These are phyloP conservation scores for Timandra comae DNA, from an alignment of 2,888 invertebrate genomes.

Conservation along the genomic window DNA sequence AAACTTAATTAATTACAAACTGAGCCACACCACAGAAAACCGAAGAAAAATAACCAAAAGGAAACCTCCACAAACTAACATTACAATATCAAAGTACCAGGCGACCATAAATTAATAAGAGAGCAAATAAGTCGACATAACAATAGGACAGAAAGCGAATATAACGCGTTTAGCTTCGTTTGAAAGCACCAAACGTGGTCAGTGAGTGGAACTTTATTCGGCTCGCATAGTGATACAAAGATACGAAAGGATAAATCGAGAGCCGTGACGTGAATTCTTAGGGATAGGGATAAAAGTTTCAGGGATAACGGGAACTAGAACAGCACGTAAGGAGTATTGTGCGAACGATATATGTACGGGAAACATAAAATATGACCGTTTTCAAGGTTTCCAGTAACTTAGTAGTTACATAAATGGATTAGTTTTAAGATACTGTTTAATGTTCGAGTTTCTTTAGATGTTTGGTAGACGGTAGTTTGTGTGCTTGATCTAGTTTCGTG, in stretches of 20 bases:
- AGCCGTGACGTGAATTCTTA: conserved; percentile 33
- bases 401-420: too few relatives aligned
- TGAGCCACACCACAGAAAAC: too few relatives aligned
- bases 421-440: too few relatives aligned
- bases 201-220: conserved; percentile 18
- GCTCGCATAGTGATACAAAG: conserved; percentile 29
- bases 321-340: conserved; percentile 29
- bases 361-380: too few relatives aligned
- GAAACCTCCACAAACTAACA: too few relatives aligned
- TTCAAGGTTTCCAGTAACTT: too few relatives aligned
- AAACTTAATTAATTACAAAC: too few relatives aligned
- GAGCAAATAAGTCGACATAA: conserved; percentile 4
- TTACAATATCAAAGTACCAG: background rate
- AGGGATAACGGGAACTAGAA: conserved; percentile 26
- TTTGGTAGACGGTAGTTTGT: too few relatives aligned
- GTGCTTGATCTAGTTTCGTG: too few relatives aligned
- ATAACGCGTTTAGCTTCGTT: conserved; percentile 15
- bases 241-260: conserved; percentile 38
- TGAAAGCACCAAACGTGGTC: conserved; percentile 8
- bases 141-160: conserved; percentile 10
- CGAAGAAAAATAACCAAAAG: too few relatives aligned
- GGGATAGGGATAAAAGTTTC: conserved; percentile 25
- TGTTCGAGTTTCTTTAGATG: too few relatives aligned
- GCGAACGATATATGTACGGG: conserved; percentile 8
- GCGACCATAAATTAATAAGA: conserved; percentile 1